Evolutionary conservation across 2,113 vertebrate genomes (phyloP).

Genomic region (Oryzias curvinotus): DNA sequence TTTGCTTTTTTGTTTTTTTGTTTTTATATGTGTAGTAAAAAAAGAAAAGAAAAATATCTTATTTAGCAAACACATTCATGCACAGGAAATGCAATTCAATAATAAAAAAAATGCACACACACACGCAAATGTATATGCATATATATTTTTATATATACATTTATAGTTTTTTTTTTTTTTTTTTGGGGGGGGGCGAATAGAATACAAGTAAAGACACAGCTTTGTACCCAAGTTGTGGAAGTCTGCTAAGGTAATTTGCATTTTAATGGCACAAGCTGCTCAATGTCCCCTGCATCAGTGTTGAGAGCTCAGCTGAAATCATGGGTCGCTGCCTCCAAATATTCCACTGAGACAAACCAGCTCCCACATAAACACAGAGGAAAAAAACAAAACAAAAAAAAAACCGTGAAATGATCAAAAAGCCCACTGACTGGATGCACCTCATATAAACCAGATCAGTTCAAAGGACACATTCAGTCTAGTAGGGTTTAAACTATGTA

Average conservation of each 20-base stretch:
- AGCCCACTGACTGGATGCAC: constrained; percentile 17
- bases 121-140: too few species aligned
- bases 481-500: constrained; percentile 7
- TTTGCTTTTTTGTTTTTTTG: too few species aligned
- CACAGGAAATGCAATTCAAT: too few species aligned
- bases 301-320: constrained; percentile 65
- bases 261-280: constrained; percentile 60
- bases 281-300: constrained; percentile 35
- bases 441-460: constrained; percentile 9
- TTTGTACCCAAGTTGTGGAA: constrained; percentile 20
- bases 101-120: too few species aligned
- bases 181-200: neutral
- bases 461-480: constrained; percentile 5
- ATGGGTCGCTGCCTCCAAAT: constrained; percentile 40
- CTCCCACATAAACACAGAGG: constrained; percentile 19
- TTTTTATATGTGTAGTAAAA: too few species aligned
- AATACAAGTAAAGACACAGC: constrained; percentile 26
- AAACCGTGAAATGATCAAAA: constrained; percentile 21
- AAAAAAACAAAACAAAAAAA: constrained; percentile 9
- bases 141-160: too few species aligned
- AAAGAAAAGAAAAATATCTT: too few species aligned
- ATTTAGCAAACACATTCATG: too few species aligned
- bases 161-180: too few species aligned
- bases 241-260: constrained; percentile 52
- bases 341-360: constrained; percentile 23